phyloP scores from a whole-genome alignment of 2,113 vertebrate genomes.

The Psittacula cyanocephala region DNA sequence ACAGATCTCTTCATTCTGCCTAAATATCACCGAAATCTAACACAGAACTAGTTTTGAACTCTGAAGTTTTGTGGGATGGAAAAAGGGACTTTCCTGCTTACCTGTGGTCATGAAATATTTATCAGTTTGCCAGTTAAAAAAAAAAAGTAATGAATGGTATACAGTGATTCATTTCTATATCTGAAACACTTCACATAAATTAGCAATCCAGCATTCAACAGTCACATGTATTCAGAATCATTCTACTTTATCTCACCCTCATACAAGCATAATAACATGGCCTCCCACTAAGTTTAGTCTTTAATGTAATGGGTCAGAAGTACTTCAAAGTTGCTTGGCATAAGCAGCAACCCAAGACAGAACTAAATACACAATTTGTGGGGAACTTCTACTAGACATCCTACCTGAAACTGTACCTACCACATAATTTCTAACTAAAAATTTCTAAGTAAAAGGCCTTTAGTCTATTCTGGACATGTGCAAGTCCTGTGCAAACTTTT shows the following conservation, averaged over 20 bases:
- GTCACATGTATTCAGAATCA: neutral
- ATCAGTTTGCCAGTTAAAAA: neutral
- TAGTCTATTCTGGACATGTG: neutral
- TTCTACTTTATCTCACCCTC: neutral
- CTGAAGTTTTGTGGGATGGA: neutral
- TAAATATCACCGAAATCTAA: neutral
- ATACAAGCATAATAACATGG: neutral
- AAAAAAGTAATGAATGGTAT: neutral
- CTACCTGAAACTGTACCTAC: neutral
- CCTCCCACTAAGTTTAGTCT: neutral
- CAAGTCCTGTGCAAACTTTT: neutral
- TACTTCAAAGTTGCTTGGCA: neutral
- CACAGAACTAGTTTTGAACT: neutral
- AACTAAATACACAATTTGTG: neutral
- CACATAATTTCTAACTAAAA: neutral
- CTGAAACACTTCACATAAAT: neutral
- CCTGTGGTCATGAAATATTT: constrained; percentile 7
- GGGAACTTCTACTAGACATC: neutral
- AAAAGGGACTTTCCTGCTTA: neutral
- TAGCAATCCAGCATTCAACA: neutral
- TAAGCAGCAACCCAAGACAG: neutral
- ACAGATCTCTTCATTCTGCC: neutral
- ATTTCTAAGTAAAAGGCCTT: neutral
- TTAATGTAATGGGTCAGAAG: neutral
- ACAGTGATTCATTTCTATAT: neutral